phyloP scores from a whole-genome alignment of 2,888 invertebrate species.

The Dascillus cervinus region DNA sequence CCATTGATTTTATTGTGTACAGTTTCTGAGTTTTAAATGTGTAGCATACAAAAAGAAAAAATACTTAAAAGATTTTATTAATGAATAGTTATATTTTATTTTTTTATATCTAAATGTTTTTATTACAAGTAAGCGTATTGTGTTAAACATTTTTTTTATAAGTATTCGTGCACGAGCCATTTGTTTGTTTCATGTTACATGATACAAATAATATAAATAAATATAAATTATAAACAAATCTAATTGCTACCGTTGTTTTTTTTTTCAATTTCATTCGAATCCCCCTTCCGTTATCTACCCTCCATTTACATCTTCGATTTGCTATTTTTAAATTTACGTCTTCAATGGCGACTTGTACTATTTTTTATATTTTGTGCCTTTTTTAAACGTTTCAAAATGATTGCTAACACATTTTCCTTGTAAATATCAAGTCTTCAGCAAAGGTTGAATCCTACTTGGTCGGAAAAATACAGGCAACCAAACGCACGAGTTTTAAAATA shows the following conservation, averaged over 20 bases:
- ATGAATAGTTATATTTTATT: conserved; percentile 39
- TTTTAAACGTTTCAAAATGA: no score
- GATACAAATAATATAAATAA: conserved; percentile 37
- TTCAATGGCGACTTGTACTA: no score
- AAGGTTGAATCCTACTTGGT: no score
- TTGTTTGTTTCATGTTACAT: conserved; percentile 41
- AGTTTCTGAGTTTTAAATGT: conserved; percentile 32
- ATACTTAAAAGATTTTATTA: conserved; percentile 38
- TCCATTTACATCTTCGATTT: no score
- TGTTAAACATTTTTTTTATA: conserved; percentile 15
- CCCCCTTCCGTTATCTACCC: conserved; percentile 11
- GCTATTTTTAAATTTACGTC: no score
- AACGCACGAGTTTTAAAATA: no score
- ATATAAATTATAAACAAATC: conserved; percentile 15
- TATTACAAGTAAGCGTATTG: conserved; percentile 29
- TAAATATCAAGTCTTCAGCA: no score
- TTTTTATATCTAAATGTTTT: conserved; percentile 36
- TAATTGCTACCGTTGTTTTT: no score
- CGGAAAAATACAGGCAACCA: no score
- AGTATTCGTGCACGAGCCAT: conserved; percentile 36
- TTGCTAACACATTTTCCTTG: no score
- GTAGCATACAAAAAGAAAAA: conserved; percentile 28
- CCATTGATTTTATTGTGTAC: conserved; percentile 37
- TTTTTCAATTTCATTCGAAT: conserved; percentile 15
- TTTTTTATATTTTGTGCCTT: no score